Evolutionary conservation across 2,113 vertebrate species (phyloP), one percentile per base, ranked within the genome.

Genomic region (Zingel zingel): DNA sequence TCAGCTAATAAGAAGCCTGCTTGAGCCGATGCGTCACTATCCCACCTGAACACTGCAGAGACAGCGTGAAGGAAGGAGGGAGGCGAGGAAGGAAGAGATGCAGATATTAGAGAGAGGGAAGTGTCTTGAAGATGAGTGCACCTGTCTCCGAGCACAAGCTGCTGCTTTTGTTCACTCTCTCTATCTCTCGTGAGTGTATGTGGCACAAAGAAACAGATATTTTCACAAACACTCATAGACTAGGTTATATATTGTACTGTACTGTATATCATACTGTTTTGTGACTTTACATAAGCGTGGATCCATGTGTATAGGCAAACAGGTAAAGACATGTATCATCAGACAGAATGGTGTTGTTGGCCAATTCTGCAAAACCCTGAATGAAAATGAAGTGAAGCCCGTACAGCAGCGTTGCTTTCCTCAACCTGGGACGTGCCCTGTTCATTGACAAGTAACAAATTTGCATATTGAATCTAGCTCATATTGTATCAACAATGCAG

Each of bases 1-100:
- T 86, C 81, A 9, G 86, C 86, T 92, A 91, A 90, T 90, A 91
- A 88, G 90, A 88, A 39, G 62, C 81, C 82, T 77, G 83, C 76
- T 86, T 63, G 83, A 87, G 81, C 64, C 48, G 56, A 88, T 88
- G 88, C 83, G 70, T 90, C 84, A 88, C 75, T 67, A 23, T 86
- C 79, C 84, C 81, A 93, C 90, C 87, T 90, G 93, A 84, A 81
- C 75, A 76, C 86, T 72, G 87, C 87, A 59, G 82, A 64, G 45
- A 67, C 63, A 74, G 43, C 48, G 70, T 74, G 50, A 43, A 27
- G 50, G 27, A 45, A 18, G 3, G 23, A 43, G 53, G 13, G 19
- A 25, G 50, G 23, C 54, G 30, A 23, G 25, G n/a, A 13, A 23
- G 19, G 61, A 57, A 27, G 36, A 92, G 74, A 82, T 79, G 78